Base-by-base conservation (phyloP, 2,888 invertebrate genomes). In the Mythimna pallens region DNA sequence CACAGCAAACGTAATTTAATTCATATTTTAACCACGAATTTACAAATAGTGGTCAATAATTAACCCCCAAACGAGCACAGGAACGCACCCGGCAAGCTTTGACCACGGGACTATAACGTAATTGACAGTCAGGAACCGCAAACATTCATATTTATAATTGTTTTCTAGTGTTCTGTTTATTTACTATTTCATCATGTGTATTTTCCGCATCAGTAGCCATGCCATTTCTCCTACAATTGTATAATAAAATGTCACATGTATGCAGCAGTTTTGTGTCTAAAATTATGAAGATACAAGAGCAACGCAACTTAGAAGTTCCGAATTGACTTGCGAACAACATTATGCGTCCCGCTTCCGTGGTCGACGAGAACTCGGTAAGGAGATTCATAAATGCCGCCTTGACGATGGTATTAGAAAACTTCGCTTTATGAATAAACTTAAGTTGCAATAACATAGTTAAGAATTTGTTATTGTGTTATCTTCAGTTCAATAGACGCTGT, bases 31-130 rank as follows among this genome's bases (percentile, higher is more conserved):
- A 59, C 3, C 22, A 30, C 9, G 17, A 64, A 55, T 17, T 59
- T 72, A 40, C 30, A 36, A 62, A 67, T 69, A 54, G 58, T 65
- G 58, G 30, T 66, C 62, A 52, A 68, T 50, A 81, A 69, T 77
- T 61, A 59, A 59, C 68, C 59, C 59, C 14, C 36, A 55, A 66
- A 66, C 50, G n/a, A 50, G 57, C 65, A 66, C 52, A 57, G n/a
- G 22, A 58, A 57, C 34, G 43, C 25, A 22, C 73, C 52, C 25
- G 22, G 54, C 65, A 71, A 83, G 81, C 81, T 75, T 77, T 83
- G 81, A 73, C 67, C 73, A 73, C 63, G 62, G 43, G 22, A 55
- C 65, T 73, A 75, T 75, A 65, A 74, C 71, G 55, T 81, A 83
- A 78, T 75, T 83, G 71, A 52, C 70, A 43, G 74, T 69, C 61